These are phyloP conservation scores for Cyprinodon brontotheroides DNA, from an alignment of 2,113 vertebrate species.

Conservation along the genomic window DNA sequence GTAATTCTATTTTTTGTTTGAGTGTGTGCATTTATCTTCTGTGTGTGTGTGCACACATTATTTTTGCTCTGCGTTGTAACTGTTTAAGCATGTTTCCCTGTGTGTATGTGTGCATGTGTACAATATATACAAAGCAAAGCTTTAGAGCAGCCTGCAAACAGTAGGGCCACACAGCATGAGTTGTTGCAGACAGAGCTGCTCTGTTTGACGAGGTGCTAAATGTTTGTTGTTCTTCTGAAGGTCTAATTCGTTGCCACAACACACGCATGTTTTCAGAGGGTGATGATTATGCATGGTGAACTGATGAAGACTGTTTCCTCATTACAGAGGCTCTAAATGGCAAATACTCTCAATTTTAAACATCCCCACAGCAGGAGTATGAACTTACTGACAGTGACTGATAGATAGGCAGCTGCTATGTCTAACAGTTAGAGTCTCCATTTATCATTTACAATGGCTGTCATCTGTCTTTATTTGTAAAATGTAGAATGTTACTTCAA, in stretches of 20 bases:
- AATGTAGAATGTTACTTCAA: not conserved
- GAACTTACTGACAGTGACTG: constrained; percentile 52
- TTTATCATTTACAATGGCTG: constrained; percentile 26
- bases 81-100: constrained; percentile 25
- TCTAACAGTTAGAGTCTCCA: constrained; percentile 31
- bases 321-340: constrained; percentile 43
- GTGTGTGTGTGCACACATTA: constrained; percentile 19
- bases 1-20: too few relatives aligned
- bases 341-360: constrained; percentile 47
- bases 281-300: constrained; percentile 55
- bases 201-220: constrained; percentile 74
- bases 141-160: constrained; percentile 66
- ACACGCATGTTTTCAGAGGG: constrained; percentile 66
- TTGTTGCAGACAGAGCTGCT: constrained; percentile 56
- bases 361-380: constrained; percentile 20
- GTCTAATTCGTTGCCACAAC: constrained; percentile 71
- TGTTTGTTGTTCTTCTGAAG: constrained; percentile 72
- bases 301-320: constrained; percentile 44
- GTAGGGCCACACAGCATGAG: constrained; percentile 64
- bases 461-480: constrained; percentile 23
- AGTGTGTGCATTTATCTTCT: constrained; percentile 45
- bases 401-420: constrained; percentile 37
- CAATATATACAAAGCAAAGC: constrained; percentile 39
- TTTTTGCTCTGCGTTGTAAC: constrained; percentile 4
- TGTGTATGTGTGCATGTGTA: constrained; percentile 34